Conservation (phyloP, 2,888 invertebrate species). For the Mycalesis mineus region DNA sequence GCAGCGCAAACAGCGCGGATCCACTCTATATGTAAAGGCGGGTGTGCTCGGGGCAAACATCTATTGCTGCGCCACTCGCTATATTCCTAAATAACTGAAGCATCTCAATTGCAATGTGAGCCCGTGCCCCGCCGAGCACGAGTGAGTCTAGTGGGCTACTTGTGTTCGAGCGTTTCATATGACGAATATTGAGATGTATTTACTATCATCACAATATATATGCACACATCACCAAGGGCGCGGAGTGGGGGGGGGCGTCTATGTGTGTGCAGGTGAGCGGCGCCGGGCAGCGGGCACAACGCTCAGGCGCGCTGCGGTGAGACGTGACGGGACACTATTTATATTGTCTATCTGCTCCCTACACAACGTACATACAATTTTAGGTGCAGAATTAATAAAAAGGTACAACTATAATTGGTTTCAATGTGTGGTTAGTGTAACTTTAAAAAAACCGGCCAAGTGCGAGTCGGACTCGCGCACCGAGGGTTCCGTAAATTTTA, state of each 20-base stretch:
- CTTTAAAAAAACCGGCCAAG: no score
- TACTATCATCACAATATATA: no score
- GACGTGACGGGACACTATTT: neutral
- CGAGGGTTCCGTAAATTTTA: no score
- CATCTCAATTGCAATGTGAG: neutral
- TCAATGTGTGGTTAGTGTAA: no score
- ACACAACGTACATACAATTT: neutral
- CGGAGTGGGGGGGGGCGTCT: no score
- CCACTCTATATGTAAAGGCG: constrained; percentile 25
- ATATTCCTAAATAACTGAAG: constrained; percentile 7
- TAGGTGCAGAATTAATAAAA: neutral
- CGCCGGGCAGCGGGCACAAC: neutral
- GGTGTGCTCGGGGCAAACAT: constrained; percentile 12
- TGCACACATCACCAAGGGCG: no score
- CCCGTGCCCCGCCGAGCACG: neutral
- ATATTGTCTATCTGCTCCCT: neutral
- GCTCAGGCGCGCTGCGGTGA: no score
- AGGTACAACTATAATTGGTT: neutral
- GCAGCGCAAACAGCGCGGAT: constrained; percentile 21
- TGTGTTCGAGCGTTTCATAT: no score
- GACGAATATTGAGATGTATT: no score
- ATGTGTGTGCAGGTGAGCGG: no score
- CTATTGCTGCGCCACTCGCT: constrained; percentile 14
- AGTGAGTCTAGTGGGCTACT: neutral
- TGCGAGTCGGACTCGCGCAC: no score